phyloP scores from a whole-genome alignment of 2,797 vertebrate species.

The Cynopterus sphinx region DNA sequence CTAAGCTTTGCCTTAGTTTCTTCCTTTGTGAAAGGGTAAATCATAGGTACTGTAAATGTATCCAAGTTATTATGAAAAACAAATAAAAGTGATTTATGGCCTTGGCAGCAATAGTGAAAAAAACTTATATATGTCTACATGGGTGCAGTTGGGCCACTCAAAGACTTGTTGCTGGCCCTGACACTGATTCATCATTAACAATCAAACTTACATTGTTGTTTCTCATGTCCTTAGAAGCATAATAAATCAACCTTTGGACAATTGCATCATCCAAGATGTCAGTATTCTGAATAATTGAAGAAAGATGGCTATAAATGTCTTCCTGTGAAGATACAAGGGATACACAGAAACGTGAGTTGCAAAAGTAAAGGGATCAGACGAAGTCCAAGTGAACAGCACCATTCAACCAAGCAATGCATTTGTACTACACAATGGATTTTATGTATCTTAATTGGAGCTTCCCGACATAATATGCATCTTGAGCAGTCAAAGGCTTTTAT shows the following conservation, averaged over 20 bases:
- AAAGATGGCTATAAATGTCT: constrained; percentile 73
- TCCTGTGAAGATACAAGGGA: constrained; percentile 69
- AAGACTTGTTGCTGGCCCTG: background rate
- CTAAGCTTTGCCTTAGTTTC: constrained; percentile 21
- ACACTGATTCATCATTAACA: background rate
- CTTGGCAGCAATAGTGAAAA: background rate
- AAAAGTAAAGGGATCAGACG: background rate
- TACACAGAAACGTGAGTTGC: background rate
- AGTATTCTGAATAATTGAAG: constrained; percentile 69
- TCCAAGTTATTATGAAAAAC: background rate
- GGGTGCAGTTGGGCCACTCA: background rate
- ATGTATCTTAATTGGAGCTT: background rate
- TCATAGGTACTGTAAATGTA: background rate
- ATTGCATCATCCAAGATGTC: constrained; percentile 67
- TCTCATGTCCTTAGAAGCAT: constrained; percentile 77
- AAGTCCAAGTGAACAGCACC: background rate
- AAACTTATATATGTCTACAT: background rate
- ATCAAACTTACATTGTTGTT: constrained; percentile 61
- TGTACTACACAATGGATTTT: background rate
- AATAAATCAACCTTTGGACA: constrained; percentile 75
- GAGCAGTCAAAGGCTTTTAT: background rate
- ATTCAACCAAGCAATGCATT: background rate
- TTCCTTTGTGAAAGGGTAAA: background rate
- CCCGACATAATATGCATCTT: background rate
- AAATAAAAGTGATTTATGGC: background rate